Percentiles rank a stretch among this genome's conserved stretches.
Conservation (phyloP, 2,113 vertebrate genomes). For the Cettia cetti region DNA sequence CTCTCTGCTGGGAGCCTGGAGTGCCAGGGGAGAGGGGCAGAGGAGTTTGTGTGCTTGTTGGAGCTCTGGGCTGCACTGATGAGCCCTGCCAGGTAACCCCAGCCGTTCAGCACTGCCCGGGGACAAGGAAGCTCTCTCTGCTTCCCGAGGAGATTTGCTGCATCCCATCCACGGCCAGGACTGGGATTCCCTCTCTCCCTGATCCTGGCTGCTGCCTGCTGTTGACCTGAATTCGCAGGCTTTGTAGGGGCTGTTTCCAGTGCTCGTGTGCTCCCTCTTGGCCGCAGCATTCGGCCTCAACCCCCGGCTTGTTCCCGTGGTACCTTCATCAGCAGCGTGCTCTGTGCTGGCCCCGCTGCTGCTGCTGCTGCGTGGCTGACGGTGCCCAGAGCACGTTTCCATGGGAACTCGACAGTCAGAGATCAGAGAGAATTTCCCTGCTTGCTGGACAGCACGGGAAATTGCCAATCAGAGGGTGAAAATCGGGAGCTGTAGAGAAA, state of each 20-base stretch:
- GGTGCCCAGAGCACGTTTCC: slow-evolving; percentile 78
- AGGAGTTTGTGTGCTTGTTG: background rate
- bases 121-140: background rate
- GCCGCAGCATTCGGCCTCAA: background rate
- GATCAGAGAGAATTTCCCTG: slow-evolving; percentile 12
- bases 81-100: background rate
- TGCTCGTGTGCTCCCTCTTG: background rate
- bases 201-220: background rate
- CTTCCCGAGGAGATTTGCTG: background rate
- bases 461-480: slow-evolving; percentile 52
- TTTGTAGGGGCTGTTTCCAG: background rate
- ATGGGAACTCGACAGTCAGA: slow-evolving; percentile 77
- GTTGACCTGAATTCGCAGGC: background rate
- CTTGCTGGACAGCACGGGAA: slow-evolving; percentile 42
- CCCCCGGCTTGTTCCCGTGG: background rate
- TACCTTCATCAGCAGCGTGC: slow-evolving; percentile 36
- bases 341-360: background rate
- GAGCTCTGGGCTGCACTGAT: background rate
- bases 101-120: background rate
- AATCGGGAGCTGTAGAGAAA: slow-evolving; percentile 3
- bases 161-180: background rate
- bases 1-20: background rate
- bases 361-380: slow-evolving; percentile 71
- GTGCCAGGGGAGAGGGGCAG: background rate
- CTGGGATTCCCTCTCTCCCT: slow-evolving; percentile 29